Evolutionary conservation across 2,888 invertebrate species (phyloP), one percentile per base, ranked within the genome.

Genomic region (Quadriops clusia): DNA sequence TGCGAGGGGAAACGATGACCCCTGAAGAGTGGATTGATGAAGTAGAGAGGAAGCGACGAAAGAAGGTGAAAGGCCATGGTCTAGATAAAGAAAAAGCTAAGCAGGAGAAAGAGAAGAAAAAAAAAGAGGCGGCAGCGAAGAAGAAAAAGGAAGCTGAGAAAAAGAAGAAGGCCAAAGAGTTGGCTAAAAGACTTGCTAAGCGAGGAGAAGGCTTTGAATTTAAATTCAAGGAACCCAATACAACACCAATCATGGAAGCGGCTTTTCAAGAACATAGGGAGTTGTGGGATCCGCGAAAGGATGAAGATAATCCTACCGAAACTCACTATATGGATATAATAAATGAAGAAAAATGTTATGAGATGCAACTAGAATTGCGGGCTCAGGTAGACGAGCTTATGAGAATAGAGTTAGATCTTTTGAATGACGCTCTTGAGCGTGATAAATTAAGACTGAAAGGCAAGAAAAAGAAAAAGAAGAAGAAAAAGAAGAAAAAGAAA

Each of bases 351-450:
- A 72, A 75, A 39, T 70, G 74, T 38, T 59, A 68, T 33, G 71
- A 78, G 38, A 64, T 77, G 30, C 74, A 81, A 32, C 44, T 72
- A 15, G 69, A 82, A 48, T 61, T 82, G 17, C 63, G 81, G n/a
- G 59, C 67, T 18, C 63, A 74, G 25, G 80, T 83, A 1, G 85
- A 85, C 49, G 73, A 74, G 43, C 47, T 70, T 42, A 75, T 78
- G 75, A 63, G 42, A 30, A 28, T 46, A 17, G 45, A 46, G 37
- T 31, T 48, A 18, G 43, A 44, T 7, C 9, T 46, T 10, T 22
- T 48, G n/a, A 39, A 37, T 4, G 38, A 35, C 6, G 47, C 47
- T 8, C 22, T 41, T n/a, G 37, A 32, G 13, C 28, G 35, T n/a
- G 44, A 43, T 22, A 34, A 38, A 33, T 29, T 28, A 17, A 42